Base-by-base conservation (phyloP, 2,888 invertebrate species). In the Holacanthella duospinosa region DNA sequence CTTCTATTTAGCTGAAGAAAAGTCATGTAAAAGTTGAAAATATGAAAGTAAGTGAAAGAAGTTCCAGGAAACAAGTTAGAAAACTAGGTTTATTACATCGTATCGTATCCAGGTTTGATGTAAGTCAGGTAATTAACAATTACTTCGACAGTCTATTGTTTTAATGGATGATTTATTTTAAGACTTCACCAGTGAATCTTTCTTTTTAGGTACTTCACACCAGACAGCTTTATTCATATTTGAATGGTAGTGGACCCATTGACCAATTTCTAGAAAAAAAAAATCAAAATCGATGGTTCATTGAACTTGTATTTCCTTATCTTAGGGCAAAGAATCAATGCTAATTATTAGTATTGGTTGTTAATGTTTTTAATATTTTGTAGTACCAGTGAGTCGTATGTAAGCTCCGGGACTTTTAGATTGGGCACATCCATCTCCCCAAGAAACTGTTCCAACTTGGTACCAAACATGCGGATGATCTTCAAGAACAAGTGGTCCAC, bases 371-470 rank as follows among this genome's bases (percentile, higher is more conserved):
- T n/a, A n/a, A n/a, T n/a, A n/a, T n/a, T n/a, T n/a, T n/a, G n/a
- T n/a, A n/a, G 36, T 19, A 58, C 58, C 58, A n/a, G 59, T 59
- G 4, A 27, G 43, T 43, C 59, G 25, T 36, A 59, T 25, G 44
- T 59, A 59, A 25, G 43, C 59, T 25, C 59, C 59, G 24, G 59
- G 59, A 44, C 36, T 59, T 28, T 28, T 21, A 6, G 29, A 25
- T n/a, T 29, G 6, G 4, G 59, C 59, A 59, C 59, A 59, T 9
- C 59, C 59, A 26, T 59, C 59, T 3, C 59, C 48, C 68, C 68
- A 69, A 4, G 67, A 68, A 21, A 71, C 70, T 3, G 65, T 58
- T 2, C 71, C 71, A 53, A 70, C 68, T 1, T 68, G 62, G 25
- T 63, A 58, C 68, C 68, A 70, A 0, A 66, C 25, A 53, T 69